Evolutionary conservation across 2,888 invertebrate species (phyloP).

Genomic region (Ichneumoninae sp.): DNA sequence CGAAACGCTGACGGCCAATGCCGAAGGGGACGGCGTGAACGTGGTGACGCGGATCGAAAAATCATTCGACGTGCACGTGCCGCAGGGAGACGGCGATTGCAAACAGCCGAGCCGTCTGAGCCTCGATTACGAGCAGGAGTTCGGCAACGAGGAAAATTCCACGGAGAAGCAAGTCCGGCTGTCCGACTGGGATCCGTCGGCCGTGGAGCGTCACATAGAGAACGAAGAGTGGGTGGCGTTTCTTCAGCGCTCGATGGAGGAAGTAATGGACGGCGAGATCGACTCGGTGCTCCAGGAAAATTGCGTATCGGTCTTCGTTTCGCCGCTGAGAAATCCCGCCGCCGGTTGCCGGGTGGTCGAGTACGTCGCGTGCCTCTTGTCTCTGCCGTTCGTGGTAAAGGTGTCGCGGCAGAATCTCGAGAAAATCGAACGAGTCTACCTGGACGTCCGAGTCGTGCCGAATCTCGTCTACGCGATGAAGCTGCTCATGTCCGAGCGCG

Average conservation of each 20-base stretch:
- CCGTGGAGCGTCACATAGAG: slow-evolving; percentile 88
- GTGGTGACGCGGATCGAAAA: slow-evolving; percentile 31
- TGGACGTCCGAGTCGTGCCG: slow-evolving; percentile 92
- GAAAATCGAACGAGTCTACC: slow-evolving; percentile 88
- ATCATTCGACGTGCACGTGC: neutral
- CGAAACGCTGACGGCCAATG: slow-evolving; percentile 30
- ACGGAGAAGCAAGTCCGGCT: slow-evolving; percentile 69
- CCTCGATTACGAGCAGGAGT: slow-evolving; percentile 75
- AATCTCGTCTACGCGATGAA: slow-evolving; percentile 93
- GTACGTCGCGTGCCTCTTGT: slow-evolving; percentile 88
- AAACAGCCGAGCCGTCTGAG: slow-evolving; percentile 70
- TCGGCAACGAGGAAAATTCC: slow-evolving; percentile 67
- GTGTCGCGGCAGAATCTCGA: slow-evolving; percentile 78
- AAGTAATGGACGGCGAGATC: slow-evolving; percentile 92
- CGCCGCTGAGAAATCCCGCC: slow-evolving; percentile 88
- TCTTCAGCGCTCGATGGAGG: slow-evolving; percentile 92
- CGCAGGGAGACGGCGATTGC: slow-evolving; percentile 58
- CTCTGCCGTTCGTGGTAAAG: slow-evolving; percentile 87
- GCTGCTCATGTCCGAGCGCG: slow-evolving; percentile 86
- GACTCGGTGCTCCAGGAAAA: slow-evolving; percentile 89
- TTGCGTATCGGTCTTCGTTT: slow-evolving; percentile 87
- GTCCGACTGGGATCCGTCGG: slow-evolving; percentile 78
- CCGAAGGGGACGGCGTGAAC: slow-evolving; percentile 59
- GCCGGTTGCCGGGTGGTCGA: slow-evolving; percentile 88
- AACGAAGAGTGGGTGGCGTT: slow-evolving; percentile 95